These are phyloP conservation scores for Leptinotarsa undecemlineata DNA, from an alignment of 1,140 invertebrate genomes.

Conservation along the genomic window DNA sequence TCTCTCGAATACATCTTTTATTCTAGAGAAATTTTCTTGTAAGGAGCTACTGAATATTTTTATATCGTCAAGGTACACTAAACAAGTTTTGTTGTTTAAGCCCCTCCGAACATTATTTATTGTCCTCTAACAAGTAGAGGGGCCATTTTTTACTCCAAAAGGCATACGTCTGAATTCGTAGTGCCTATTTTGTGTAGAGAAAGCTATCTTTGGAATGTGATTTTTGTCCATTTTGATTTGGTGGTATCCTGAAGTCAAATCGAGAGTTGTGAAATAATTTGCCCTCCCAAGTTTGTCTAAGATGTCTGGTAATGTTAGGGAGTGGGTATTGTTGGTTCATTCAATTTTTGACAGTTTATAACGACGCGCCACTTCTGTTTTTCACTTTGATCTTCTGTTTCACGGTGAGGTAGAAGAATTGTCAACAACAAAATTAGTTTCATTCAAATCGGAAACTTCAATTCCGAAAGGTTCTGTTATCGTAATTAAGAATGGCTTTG, in stretches of 20 bases:
- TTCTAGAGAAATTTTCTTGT: conserved; percentile 32
- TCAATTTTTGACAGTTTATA: background rate
- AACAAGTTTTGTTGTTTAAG: no score
- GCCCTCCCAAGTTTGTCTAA: conserved; percentile 51
- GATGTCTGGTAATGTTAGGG: conserved; percentile 27
- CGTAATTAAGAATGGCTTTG: background rate
- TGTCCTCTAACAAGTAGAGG: conserved; percentile 54
- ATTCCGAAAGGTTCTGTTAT: conserved; percentile 27
- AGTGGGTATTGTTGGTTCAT: conserved; percentile 10
- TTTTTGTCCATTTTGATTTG: conserved; percentile 54
- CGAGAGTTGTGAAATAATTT: conserved; percentile 54
- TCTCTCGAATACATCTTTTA: conserved; percentile 24
- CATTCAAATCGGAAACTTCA: conserved; percentile 22
- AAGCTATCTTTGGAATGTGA: conserved; percentile 54
- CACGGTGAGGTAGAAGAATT: conserved; percentile 51
- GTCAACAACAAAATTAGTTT: conserved; percentile 28
- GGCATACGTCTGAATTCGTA: conserved; percentile 55
- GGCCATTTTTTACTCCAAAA: conserved; percentile 56
- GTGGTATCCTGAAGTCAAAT: conserved; percentile 57
- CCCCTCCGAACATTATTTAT: no score
- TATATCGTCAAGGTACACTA: no score
- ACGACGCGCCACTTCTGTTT: background rate
- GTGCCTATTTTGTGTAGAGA: conserved; percentile 30
- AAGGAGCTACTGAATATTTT: no score
- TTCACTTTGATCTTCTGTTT: conserved; percentile 36